Conservation (phyloP, 2,113 vertebrate species). For the Chaetorhynchus papuensis region DNA sequence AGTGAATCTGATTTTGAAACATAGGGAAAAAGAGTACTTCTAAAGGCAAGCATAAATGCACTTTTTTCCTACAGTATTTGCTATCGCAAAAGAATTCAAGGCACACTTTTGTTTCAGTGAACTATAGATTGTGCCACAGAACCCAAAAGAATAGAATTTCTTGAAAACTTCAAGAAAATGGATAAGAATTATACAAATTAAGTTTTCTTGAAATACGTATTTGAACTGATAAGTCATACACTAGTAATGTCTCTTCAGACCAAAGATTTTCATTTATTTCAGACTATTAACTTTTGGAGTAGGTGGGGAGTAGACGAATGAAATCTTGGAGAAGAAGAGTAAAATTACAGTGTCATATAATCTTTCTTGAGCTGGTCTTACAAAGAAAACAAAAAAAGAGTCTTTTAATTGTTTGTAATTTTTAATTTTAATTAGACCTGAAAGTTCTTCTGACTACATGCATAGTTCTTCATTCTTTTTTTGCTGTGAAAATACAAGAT, state of each 20-base stretch:
- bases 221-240: neutral
- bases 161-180: neutral
- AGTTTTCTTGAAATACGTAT: neutral
- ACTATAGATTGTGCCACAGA: neutral
- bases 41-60: neutral
- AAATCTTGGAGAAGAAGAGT: neutral
- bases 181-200: neutral
- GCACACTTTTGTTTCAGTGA: neutral
- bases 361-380: neutral
- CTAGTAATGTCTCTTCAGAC: neutral
- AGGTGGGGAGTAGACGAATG: neutral
- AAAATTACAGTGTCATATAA: neutral
- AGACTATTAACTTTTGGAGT: neutral
- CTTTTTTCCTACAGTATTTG: neutral
- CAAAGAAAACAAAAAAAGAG: neutral
- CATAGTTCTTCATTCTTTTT: neutral
- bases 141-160: neutral
- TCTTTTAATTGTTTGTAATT: rapidly evolving
- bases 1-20: neutral
- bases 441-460: neutral
- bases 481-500: neutral
- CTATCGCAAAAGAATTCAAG: neutral
- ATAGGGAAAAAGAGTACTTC: neutral
- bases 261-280: neutral
- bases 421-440: neutral